Evolutionary conservation across 2,797 vertebrate genomes (phyloP).

Genomic region (Manis pentadactyla): DNA sequence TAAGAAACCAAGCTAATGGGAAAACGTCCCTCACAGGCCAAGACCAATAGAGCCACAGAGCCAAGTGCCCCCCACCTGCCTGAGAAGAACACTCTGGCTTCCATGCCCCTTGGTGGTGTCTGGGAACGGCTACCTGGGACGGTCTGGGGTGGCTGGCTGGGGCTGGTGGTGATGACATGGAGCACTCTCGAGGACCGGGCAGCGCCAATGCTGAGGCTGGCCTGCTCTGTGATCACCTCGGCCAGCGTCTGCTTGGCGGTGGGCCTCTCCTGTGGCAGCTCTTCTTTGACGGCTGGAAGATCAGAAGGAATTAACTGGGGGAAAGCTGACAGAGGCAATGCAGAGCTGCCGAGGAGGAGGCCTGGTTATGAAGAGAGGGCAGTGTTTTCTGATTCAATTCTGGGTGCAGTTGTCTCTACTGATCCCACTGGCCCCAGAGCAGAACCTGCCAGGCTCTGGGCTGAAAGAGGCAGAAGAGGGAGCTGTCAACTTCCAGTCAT

Average conservation of each 20-base stretch:
- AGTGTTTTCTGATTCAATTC: background rate
- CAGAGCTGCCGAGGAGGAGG: background rate
- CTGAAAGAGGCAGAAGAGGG: background rate
- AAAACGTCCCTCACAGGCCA: background rate
- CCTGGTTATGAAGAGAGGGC: background rate
- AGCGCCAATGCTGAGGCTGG: conserved; percentile 91
- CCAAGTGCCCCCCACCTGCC: background rate
- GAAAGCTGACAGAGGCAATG: background rate
- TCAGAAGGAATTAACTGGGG: background rate
- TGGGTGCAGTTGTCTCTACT: background rate
- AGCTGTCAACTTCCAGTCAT: background rate
- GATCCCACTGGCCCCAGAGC: background rate
- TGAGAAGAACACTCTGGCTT: background rate
- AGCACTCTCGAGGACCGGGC: conserved; percentile 93
- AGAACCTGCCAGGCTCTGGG: background rate
- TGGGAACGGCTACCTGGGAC: conserved; percentile 93
- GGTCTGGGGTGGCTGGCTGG: conserved; percentile 92
- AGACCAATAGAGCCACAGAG: background rate
- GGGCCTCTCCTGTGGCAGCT: conserved; percentile 83
- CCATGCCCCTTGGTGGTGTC: background rate
- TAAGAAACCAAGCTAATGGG: background rate
- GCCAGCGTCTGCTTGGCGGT: conserved; percentile 88
- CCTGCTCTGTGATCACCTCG: conserved; percentile 89
- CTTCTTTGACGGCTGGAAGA: conserved; percentile 90
- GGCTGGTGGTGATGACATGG: conserved; percentile 98